phyloP scores from a whole-genome alignment of 2,113 vertebrate genomes.

The Microcebus griseorufus region DNA sequence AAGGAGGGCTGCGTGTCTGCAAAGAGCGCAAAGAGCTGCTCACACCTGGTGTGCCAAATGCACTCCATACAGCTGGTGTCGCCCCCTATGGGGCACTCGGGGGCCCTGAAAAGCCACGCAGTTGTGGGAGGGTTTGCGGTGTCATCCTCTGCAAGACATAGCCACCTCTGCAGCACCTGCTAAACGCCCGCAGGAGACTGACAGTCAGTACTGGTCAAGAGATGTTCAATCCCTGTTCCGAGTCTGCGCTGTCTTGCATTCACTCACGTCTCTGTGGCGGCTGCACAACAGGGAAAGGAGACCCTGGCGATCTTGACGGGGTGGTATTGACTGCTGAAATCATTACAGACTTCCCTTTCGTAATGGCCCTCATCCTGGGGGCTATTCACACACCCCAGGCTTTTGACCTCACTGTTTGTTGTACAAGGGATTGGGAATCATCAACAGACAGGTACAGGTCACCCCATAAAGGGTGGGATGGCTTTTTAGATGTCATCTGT shows the following conservation, averaged over 20 bases:
- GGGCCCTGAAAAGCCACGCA: neutral
- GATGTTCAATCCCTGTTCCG: neutral
- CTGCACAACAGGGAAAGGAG: too few relatives aligned
- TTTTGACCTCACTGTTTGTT: neutral
- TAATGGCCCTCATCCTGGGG: neutral
- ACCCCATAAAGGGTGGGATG: neutral
- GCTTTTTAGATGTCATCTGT: neutral
- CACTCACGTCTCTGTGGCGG: too few relatives aligned
- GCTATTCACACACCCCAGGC: neutral
- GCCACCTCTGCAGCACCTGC: too few relatives aligned
- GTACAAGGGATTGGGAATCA: neutral
- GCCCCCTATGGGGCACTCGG: neutral
- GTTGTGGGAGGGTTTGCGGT: neutral
- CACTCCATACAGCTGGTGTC: neutral
- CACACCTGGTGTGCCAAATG: neutral
- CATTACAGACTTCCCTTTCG: too few relatives aligned
- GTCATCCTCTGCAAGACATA: neutral
- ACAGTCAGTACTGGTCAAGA: neutral
- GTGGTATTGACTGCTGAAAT: too few relatives aligned
- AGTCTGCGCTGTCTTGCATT: neutral
- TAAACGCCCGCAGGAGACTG: too few relatives aligned
- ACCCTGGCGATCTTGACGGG: too few relatives aligned
- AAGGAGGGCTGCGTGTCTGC: fast-evolving
- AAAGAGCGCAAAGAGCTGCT: neutral
- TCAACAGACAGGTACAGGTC: neutral